These are phyloP conservation scores for Sinhomidia bicolor DNA, from an alignment of 2,888 invertebrate species.

Conservation along the genomic window DNA sequence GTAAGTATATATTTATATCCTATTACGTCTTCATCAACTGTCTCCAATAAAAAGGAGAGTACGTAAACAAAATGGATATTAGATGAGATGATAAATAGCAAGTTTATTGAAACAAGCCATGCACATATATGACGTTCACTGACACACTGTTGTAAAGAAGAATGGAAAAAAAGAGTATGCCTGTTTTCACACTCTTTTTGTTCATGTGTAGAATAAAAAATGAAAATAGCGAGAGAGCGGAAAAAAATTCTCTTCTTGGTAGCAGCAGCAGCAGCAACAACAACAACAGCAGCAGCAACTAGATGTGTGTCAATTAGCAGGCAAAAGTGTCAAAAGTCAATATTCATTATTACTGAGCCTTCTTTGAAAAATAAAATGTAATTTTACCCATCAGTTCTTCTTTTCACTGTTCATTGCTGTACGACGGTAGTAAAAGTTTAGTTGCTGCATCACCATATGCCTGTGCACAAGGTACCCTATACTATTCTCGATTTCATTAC, in stretches of 20 bases:
- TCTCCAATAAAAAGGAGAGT: slow-evolving; percentile 1
- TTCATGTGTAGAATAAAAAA: background rate
- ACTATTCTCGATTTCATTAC: slow-evolving; percentile 6
- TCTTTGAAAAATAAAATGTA: slow-evolving; percentile 40
- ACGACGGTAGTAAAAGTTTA: too few species aligned
- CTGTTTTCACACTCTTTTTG: background rate
- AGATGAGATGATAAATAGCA: background rate
- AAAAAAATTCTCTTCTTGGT: background rate
- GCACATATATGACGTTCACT: too few species aligned
- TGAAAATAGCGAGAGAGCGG: background rate
- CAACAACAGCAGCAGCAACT: background rate
- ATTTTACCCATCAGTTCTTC: slow-evolving; percentile 39
- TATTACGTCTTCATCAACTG: background rate
- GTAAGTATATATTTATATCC: too few species aligned
- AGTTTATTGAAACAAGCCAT: too few species aligned
- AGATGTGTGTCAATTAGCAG: slow-evolving; percentile 60
- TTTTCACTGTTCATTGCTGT: slow-evolving; percentile 4
- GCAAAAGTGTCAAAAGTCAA: slow-evolving; percentile 56
- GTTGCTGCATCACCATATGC: background rate
- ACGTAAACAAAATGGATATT: slow-evolving; percentile 16
- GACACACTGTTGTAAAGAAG: too few species aligned
- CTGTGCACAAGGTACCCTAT: too few species aligned
- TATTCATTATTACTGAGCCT: slow-evolving; percentile 44
- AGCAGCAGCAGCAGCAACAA: background rate
- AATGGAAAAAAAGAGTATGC: background rate